Conservation (phyloP, 1,140 invertebrate species). For the Plutomurus gul region DNA sequence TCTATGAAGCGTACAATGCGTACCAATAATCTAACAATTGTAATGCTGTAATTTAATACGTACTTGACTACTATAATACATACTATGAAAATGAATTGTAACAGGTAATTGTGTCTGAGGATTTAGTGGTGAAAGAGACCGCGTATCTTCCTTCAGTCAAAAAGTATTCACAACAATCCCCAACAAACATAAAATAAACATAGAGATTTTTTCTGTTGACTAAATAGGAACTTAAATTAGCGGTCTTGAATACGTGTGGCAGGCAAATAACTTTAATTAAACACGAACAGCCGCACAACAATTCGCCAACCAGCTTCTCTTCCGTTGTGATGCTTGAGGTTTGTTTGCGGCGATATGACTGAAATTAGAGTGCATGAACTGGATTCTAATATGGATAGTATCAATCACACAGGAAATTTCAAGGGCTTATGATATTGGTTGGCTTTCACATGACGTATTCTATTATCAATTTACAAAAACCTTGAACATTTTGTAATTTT, state of each 20-base stretch:
- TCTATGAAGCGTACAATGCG: constrained; percentile 6
- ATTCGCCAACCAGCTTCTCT: constrained; percentile 23
- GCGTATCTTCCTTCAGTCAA: constrained; percentile 21
- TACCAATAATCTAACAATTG: constrained; percentile 25
- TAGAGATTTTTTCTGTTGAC: constrained; percentile 14
- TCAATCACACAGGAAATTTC: not conserved
- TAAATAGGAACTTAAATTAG: not conserved
- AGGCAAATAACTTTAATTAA: constrained; percentile 23
- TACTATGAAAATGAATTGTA: constrained; percentile 11
- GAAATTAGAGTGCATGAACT: constrained; percentile 24
- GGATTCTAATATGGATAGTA: not conserved
- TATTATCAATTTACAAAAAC: constrained; percentile 13
- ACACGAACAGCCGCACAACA: constrained; percentile 18
- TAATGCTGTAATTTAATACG: constrained; percentile 28
- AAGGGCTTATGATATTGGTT: constrained; percentile 9
- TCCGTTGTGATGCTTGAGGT: constrained; percentile 25
- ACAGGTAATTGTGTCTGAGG: constrained; percentile 1
- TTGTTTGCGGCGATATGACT: constrained; percentile 26
- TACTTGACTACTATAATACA: constrained; percentile 24
- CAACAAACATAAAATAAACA: not conserved
- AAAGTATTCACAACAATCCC: constrained; percentile 27
- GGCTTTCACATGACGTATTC: constrained; percentile 15
- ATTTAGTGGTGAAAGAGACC: constrained; percentile 12
- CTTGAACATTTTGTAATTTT: constrained; percentile 22
- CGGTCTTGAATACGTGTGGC: constrained; percentile 4